Base-by-base conservation (phyloP, 2,113 vertebrate genomes). In the Dasypus novemcinctus region DNA sequence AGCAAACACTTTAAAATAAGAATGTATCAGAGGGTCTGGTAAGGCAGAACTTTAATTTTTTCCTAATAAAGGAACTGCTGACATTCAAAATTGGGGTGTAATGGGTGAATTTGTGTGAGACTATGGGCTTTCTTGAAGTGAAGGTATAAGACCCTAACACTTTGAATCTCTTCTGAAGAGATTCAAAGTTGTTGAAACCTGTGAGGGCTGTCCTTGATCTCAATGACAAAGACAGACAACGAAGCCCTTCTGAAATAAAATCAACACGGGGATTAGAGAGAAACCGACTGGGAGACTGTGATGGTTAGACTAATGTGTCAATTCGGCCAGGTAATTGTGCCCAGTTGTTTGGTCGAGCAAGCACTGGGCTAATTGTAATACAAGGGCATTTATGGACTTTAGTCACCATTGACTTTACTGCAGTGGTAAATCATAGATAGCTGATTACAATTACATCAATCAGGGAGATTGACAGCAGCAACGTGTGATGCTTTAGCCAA, bases 1-100 rank as follows among this genome's bases (percentile, higher is more conserved):
- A 95, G 72, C 20, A 54, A 72, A 86, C 49, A 36, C 90, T 91
- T 97, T 72, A 76, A 90, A 94, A 69, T 90, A 75, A 72, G 52
- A 86, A 11, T 79, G 59, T 38, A 85, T 14, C 38, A 41, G 49
- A 33, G 4, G 25, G 9, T 92, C 49, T 95, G 31, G 4, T 76
- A 87, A 82, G 38, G 36, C 17, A 91, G 54, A 88, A 94, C 38
- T 88, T 88, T 72, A 68, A 38, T 63, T 63, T 88, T 79, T 80
- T 54, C 61, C 43, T 79, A 31, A 87, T 66, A 33, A 93, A 90
- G 20, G 76, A 81, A 64, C 11, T 20, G 5, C 4, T 54, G 21
- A 69, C 43, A 61, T 95, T 95, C 81, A 57, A n/a, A 74, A 36
- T 33, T 41, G 23, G 7, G 6, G 3, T 79, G 5, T 69, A 80